Evolutionary conservation across 2,113 vertebrate species (phyloP).

Genomic region (Rallus limicola): DNA sequence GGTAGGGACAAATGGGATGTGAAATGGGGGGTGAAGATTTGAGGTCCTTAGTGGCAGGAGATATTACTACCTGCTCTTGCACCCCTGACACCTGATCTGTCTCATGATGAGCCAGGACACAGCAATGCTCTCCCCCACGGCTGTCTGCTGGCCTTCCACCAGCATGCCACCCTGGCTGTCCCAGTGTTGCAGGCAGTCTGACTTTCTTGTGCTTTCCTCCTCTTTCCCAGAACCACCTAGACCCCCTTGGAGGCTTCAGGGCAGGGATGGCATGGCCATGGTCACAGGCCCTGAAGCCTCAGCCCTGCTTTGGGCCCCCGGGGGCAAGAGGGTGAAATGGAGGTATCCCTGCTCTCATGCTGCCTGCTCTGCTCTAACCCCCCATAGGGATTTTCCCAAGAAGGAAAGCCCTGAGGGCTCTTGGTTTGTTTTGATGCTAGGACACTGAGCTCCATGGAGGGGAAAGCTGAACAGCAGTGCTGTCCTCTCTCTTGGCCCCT

Average conservation of each 20-base stretch:
- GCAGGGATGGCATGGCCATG: accelerated
- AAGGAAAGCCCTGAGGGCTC: background rate
- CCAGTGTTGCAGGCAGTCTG: accelerated
- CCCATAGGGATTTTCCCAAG: background rate
- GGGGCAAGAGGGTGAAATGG: accelerated
- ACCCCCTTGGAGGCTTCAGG: background rate
- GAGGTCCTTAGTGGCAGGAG: background rate
- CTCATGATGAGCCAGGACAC: accelerated
- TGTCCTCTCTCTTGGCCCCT: accelerated
- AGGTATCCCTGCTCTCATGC: background rate
- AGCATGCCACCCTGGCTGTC: accelerated
- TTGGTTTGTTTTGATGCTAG: background rate
- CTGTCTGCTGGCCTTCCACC: background rate
- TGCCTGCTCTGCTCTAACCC: background rate
- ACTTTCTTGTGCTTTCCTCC: background rate
- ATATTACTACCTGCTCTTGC: background rate
- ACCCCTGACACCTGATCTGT: accelerated
- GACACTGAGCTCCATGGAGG: background rate
- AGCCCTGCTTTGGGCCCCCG: background rate
- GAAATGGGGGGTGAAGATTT: background rate
- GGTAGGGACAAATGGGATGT: background rate
- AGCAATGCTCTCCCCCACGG: accelerated
- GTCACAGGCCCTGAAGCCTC: background rate
- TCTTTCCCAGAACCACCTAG: background rate
- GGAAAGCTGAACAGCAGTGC: background rate